A percentile compares a stretch with the other conserved stretches of the same genome.
These are phyloP conservation scores for Drosophila emarginata DNA, from an alignment of 2,888 invertebrate species.

Conservation along the genomic window DNA sequence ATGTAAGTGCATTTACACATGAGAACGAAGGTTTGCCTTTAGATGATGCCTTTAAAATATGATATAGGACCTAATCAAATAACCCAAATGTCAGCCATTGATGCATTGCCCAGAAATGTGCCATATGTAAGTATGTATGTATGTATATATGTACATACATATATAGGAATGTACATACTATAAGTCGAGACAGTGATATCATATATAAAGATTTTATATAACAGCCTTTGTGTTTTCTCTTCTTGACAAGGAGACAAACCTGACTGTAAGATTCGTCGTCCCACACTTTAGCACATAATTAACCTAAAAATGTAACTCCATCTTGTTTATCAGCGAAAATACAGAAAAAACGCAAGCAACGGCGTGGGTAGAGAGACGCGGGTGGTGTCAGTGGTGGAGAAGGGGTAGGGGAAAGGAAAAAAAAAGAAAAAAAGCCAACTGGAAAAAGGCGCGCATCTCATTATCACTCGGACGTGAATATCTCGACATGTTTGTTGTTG, in stretches of 20 bases:
- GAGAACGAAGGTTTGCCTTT: neutral
- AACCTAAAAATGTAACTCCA: constrained; percentile 81
- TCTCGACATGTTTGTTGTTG: constrained; percentile 72
- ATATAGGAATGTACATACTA: neutral
- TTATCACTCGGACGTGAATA: constrained; percentile 81
- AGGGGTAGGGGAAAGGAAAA: constrained; percentile 27
- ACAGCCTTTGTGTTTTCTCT: constrained; percentile 21
- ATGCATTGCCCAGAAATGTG: constrained; percentile 20
- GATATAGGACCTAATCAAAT: constrained; percentile 26
- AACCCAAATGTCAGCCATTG: constrained; percentile 23
- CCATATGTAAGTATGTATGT: neutral
- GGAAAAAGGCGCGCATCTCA: constrained; percentile 79
- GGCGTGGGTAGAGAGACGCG: constrained; percentile 23
- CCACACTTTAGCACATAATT: constrained; percentile 80
- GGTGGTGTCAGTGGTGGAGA: constrained; percentile 15
- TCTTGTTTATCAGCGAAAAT: constrained; percentile 78
- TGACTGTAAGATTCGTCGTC: constrained; percentile 31
- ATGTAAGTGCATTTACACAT: constrained; percentile 7
- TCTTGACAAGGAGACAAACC: constrained; percentile 22
- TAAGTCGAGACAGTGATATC: constrained; percentile 33
- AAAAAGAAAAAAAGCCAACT: constrained; percentile 28
- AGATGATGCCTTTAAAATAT: constrained; percentile 27
- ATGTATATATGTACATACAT: neutral
- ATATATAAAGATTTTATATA: constrained; percentile 36
- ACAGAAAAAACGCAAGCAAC: constrained; percentile 40